Evolutionary conservation across 2,113 vertebrate species (phyloP), one percentile per base, ranked within the genome.

Genomic region (Pholis gunnellus): DNA sequence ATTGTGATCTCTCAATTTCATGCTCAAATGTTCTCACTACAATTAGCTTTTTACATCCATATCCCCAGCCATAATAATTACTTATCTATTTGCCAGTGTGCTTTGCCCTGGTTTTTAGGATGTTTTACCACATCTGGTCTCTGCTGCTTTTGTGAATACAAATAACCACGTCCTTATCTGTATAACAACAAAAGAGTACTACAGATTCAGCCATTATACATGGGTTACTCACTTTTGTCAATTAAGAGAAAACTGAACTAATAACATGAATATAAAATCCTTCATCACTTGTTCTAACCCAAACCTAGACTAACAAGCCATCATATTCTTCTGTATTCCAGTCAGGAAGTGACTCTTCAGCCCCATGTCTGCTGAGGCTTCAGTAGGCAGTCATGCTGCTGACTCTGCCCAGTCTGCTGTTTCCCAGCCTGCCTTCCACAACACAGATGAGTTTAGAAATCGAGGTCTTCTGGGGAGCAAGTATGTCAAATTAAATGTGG

Each of bases 401-500:
- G 88, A 92, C 87, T 81, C 91, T 44, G 87, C 91, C 85, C 82
- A 87, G 38, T 69, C 87, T 59, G 67, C 85, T 52, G 77, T 81
- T 59, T 72, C 90, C 76, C 89, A 86, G 46, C 85, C 91, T 5
- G 80, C 84, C 57, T 88, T 89, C 82, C 92, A 88, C 44, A 86
- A 48, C 67, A 78, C 85, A 6, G 94, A 94, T 11, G 91, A 94
- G 75, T 93, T 94, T 70, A 83, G 90, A 13, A 91, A 88, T 74
- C 90, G 65, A 25, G 94, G 90, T 65, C 91, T 96, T 60, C 85
- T 93, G 25, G 95, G 95, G 70, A 97, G 96, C 93, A 97, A 97
- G 88, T 97, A 97, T n/a, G 94, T 97, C 86, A 97, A 97, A 90
- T 90, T 97, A 76, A 97, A 97, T 27, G 96, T 97, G 77, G 96